Percentiles rank a stretch among this genome's conserved stretches.
These are phyloP conservation scores for Thysanoteuthis rhombus DNA, from an alignment of 2,888 invertebrate genomes.

Conservation along the genomic window DNA sequence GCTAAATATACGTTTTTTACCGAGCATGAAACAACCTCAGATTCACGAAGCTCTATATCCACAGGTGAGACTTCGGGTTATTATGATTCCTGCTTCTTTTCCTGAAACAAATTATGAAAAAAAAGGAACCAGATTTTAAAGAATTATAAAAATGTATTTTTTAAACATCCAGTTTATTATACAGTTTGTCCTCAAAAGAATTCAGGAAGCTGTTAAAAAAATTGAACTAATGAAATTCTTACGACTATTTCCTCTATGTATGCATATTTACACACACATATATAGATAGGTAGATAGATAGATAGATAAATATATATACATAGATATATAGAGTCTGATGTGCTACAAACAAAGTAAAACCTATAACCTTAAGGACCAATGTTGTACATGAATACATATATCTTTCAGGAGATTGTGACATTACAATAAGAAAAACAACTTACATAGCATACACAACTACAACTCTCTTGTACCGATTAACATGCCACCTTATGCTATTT, in stretches of 20 bases:
- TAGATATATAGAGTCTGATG: no score
- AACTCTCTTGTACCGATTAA: no score
- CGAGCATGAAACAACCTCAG: constrained; percentile 34
- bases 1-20: constrained; percentile 50
- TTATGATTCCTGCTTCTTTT: background rate
- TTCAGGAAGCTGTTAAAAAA: background rate
- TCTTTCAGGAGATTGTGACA: no score
- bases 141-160: background rate
- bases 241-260: no score
- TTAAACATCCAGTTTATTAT: background rate
- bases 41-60: background rate
- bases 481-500: no score
- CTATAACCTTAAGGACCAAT: no score
- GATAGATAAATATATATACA: background rate
- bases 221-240: background rate
- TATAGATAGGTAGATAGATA: background rate
- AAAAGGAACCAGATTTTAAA: background rate
- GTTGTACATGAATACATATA: no score
- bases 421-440: no score
- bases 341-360: no score
- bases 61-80: constrained; percentile 27
- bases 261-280: background rate
- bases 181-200: background rate
- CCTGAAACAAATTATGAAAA: background rate
- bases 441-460: no score